These are phyloP conservation scores for Vanessa cardui DNA, from an alignment of 2,888 invertebrate genomes.

Conservation along the genomic window DNA sequence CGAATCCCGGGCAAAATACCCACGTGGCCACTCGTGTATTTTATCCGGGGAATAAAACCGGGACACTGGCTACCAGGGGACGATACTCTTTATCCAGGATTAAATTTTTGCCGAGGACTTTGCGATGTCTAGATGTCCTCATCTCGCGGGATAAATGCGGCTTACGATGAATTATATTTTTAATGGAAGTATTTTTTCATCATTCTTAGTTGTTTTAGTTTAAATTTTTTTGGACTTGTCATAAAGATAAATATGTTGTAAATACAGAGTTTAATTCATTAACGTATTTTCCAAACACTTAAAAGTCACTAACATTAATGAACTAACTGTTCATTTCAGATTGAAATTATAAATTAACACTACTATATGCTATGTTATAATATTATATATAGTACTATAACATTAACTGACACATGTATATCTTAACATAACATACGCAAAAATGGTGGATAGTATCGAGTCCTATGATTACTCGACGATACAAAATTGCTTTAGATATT, in stretches of 20 bases:
- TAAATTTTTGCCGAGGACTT: constrained; percentile 70
- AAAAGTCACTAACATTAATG: no score
- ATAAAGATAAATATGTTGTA: no score
- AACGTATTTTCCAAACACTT: no score
- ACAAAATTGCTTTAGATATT: constrained; percentile 27
- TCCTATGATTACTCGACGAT: constrained; percentile 25
- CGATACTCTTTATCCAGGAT: constrained; percentile 71
- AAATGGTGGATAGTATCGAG: constrained; percentile 18
- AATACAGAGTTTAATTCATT: no score
- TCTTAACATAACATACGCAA: constrained; percentile 12
- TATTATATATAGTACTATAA: background rate
- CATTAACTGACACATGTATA: background rate
- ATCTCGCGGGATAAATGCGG: constrained; percentile 60
- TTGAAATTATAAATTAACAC: no score
- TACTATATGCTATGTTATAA: no score
- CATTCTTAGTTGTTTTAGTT: background rate
- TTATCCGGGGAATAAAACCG: constrained; percentile 44
- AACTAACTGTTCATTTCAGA: no score
- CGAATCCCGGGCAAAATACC: constrained; percentile 40
- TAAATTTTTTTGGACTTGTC: background rate
- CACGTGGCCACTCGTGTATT: constrained; percentile 47
- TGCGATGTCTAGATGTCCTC: constrained; percentile 48
- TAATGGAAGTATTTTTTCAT: constrained; percentile 30
- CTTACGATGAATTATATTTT: constrained; percentile 39
- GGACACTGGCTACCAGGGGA: constrained; percentile 47